These are phyloP conservation scores for Chaunax sp. DNA, from an alignment of 2,797 vertebrate species.

Conservation along the genomic window DNA sequence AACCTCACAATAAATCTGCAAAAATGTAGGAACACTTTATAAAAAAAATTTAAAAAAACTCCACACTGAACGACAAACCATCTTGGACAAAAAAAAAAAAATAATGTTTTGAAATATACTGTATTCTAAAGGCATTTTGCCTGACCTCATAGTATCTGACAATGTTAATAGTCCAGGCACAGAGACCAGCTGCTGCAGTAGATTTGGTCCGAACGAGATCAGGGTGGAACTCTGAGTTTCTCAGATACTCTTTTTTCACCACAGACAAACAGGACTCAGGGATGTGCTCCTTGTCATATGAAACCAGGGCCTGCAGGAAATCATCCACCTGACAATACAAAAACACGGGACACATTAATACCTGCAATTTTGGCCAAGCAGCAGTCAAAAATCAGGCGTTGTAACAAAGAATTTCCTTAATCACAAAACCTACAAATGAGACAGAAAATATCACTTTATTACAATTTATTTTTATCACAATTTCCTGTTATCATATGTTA, in stretches of 20 bases:
- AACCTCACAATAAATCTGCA: constrained; percentile 86
- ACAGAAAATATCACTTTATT: no score
- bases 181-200: constrained; percentile 89
- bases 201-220: constrained; percentile 87
- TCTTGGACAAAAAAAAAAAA: constrained; percentile 5
- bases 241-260: constrained; percentile 86
- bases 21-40: constrained; percentile 21
- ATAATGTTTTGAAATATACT: constrained; percentile 13
- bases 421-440: constrained; percentile 5
- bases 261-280: constrained; percentile 88
- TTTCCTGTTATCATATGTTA: no score
- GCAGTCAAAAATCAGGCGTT: background rate
- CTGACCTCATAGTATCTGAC: constrained; percentile 88
- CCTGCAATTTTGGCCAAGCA: background rate
- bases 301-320: constrained; percentile 86
- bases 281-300: constrained; percentile 90
- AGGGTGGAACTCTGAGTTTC: constrained; percentile 86
- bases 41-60: background rate
- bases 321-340: constrained; percentile 84
- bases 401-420: background rate
- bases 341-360: constrained; percentile 12
- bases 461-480: background rate
- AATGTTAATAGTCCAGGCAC: constrained; percentile 88
- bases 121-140: constrained; percentile 13
- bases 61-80: background rate